Percentiles rank a stretch among this genome's conserved stretches.
Evolutionary conservation across 2,888 invertebrate species (phyloP).

Genomic region (Lasioglossum calceatum): DNA sequence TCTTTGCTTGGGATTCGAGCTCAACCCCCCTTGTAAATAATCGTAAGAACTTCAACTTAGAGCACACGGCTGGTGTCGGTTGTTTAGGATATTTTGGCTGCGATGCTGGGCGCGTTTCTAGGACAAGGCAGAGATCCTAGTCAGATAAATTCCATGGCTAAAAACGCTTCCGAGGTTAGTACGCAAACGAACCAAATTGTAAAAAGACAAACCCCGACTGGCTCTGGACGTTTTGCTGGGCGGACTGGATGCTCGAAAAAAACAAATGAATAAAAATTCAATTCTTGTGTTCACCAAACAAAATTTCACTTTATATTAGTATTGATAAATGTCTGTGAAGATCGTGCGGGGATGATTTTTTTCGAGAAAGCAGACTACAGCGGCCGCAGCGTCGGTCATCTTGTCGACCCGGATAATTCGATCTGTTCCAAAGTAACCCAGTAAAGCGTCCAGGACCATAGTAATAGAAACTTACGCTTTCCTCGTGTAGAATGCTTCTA

Average conservation of each 20-base stretch:
- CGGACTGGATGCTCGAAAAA: not conserved
- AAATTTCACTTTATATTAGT: too few relatives aligned
- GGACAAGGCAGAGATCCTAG: conserved; percentile 94
- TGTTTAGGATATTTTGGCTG: conserved; percentile 96
- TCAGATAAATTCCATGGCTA: conserved; percentile 97
- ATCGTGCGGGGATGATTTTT: not conserved
- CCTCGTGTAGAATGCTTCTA: conserved; percentile 38
- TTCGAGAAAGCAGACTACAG: not conserved
- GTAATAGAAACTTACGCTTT: conserved; percentile 24
- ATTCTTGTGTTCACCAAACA: too few relatives aligned
- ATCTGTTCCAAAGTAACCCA: not conserved
- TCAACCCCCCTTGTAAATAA: conserved; percentile 73
- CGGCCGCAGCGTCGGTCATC: not conserved
- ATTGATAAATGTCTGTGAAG: too few relatives aligned
- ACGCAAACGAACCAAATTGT: conserved; percentile 60
- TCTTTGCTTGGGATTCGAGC: conserved; percentile 5
- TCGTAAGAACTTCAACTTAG: conserved; percentile 71
- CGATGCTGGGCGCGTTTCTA: conserved; percentile 95
- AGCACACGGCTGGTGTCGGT: conserved; percentile 83
- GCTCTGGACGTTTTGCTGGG: conserved; percentile 5
- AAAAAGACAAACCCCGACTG: conserved; percentile 1
- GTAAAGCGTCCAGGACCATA: conserved; percentile 12
- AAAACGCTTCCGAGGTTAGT: conserved; percentile 98
- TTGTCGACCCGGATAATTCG: not conserved
- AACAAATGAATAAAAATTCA: too few relatives aligned